These are phyloP conservation scores for Sycophila texana DNA, from an alignment of 2,888 invertebrate species.

Conservation along the genomic window DNA sequence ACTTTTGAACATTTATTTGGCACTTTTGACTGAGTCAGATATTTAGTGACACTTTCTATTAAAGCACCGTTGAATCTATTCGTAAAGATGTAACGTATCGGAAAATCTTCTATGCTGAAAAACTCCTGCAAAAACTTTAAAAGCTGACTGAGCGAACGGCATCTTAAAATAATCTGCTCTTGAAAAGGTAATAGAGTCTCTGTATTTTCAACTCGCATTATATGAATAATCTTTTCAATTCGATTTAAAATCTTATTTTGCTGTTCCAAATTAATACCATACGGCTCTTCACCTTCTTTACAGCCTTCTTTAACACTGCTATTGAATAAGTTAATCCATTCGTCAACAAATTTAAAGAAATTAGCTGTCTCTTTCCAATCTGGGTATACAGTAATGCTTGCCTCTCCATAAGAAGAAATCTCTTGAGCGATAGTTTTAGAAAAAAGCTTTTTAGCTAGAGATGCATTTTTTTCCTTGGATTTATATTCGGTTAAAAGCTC, in stretches of 20 bases:
- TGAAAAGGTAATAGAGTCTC: slow-evolving; percentile 11
- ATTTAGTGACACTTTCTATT: slow-evolving; percentile 20
- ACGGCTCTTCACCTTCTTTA: slow-evolving; percentile 31
- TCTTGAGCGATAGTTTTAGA: slow-evolving; percentile 15
- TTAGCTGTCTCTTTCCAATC: slow-evolving; percentile 42
- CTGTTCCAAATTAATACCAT: slow-evolving; percentile 23
- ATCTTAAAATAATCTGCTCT: slow-evolving; percentile 20
- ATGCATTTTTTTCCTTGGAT: not conserved
- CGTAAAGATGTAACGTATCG: slow-evolving; percentile 40
- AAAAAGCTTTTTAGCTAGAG: slow-evolving; percentile 24
- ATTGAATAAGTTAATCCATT: slow-evolving; percentile 37
- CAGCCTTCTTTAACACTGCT: slow-evolving; percentile 15
- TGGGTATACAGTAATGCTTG: not conserved
- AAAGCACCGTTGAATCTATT: not conserved
- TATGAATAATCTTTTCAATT: slow-evolving; percentile 16
- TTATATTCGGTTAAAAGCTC: slow-evolving; percentile 7
- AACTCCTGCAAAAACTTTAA: slow-evolving; percentile 29
- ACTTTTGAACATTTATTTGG: not conserved
- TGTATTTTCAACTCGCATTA: slow-evolving; percentile 8
- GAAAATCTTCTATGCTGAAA: slow-evolving; percentile 46
- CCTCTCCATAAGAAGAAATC: slow-evolving; percentile 20
- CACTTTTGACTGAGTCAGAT: slow-evolving; percentile 6
- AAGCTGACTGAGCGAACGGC: slow-evolving; percentile 23
- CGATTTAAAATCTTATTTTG: slow-evolving; percentile 34
- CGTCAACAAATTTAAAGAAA: slow-evolving; percentile 20